phyloP scores from a whole-genome alignment of 1,140 invertebrate genomes.

The Scylla paramamosain region DNA sequence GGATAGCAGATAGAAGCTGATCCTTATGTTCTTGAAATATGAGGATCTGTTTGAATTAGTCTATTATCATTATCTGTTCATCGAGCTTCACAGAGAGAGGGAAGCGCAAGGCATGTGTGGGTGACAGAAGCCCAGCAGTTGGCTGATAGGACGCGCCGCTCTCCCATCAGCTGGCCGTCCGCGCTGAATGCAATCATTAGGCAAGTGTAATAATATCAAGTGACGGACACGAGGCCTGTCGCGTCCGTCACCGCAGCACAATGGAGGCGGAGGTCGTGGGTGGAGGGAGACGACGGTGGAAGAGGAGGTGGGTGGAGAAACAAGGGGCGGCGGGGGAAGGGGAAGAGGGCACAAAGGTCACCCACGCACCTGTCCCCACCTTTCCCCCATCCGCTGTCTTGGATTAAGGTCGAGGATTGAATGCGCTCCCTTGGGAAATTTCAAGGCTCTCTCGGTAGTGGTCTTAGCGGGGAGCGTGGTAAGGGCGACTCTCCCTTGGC shows the following conservation, averaged over 20 bases:
- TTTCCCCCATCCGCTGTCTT: conserved; percentile 26
- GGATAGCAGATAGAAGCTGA: too few species aligned
- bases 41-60: too few species aligned
- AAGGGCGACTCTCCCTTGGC: conserved; percentile 45
- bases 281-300: background rate
- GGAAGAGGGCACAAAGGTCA: conserved; percentile 50
- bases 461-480: conserved; percentile 26
- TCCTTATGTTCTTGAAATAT: too few species aligned
- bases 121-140: background rate
- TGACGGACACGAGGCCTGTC: background rate
- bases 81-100: too few species aligned
- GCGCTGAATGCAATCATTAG: conserved; percentile 25
- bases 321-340: conserved; percentile 29
- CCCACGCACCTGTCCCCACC: conserved; percentile 42
- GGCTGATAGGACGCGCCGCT: background rate
- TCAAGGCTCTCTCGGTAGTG: conserved; percentile 56
- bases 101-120: background rate
- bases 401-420: conserved; percentile 28
- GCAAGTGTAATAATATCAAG: conserved; percentile 34
- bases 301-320: conserved; percentile 30
- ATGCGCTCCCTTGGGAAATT: conserved; percentile 63
- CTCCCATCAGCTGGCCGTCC: background rate
- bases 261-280: conserved; percentile 36
- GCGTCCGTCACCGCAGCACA: background rate
- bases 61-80: too few species aligned